phyloP scores from a whole-genome alignment of 2,797 vertebrate genomes.

The Dallia pectoralis region DNA sequence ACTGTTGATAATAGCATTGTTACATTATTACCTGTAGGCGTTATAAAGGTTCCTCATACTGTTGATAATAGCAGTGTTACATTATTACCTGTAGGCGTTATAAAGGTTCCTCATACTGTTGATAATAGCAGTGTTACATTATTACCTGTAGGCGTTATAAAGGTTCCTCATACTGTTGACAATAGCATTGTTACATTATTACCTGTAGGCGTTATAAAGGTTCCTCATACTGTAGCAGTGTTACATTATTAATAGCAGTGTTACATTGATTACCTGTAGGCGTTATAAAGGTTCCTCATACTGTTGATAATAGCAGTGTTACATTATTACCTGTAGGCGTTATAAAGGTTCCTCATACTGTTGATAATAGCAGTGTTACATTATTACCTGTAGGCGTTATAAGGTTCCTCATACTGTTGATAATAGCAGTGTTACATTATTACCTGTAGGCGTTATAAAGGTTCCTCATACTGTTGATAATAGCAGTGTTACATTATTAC shows the following conservation, averaged over 20 bases:
- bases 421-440: slow-evolving; percentile 41
- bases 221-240: slow-evolving; percentile 90
- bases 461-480: slow-evolving; percentile 89
- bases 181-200: no score
- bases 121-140: slow-evolving; percentile 58
- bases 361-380: slow-evolving; percentile 71
- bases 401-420: slow-evolving; percentile 89
- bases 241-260: no score
- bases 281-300: slow-evolving; percentile 91
- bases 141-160: slow-evolving; percentile 93
- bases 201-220: slow-evolving; percentile 92
- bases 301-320: slow-evolving; percentile 75
- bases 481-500: slow-evolving; percentile 68
- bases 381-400: slow-evolving; percentile 94
- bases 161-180: slow-evolving; percentile 91
- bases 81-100: slow-evolving; percentile 93
- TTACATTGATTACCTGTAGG: slow-evolving; percentile 89
- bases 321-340: slow-evolving; percentile 92
- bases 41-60: slow-evolving; percentile 93
- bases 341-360: slow-evolving; percentile 91
- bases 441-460: slow-evolving; percentile 93
- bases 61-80: slow-evolving; percentile 69
- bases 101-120: slow-evolving; percentile 91
- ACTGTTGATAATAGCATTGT: slow-evolving; percentile 75
- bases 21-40: slow-evolving; percentile 90